A percentile compares a stretch with the other conserved stretches of the same genome.
Conservation (phyloP, 1,140 invertebrate genomes). For the Pseudoatta argentina region DNA sequence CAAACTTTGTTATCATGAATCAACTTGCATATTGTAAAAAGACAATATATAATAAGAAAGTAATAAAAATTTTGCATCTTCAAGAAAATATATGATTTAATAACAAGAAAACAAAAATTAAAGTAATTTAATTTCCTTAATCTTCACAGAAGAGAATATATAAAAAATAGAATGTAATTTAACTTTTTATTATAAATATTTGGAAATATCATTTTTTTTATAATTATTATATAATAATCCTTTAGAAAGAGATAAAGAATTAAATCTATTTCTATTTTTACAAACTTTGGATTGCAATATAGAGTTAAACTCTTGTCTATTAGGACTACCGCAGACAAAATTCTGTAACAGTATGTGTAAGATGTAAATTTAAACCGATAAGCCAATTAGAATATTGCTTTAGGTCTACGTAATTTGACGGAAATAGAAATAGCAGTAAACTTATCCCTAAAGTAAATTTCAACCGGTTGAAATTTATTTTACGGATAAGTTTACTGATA, state of each 20-base stretch:
- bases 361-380: too few relatives aligned
- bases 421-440: too few relatives aligned
- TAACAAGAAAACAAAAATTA: conserved; percentile 13
- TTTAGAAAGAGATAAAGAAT: not conserved
- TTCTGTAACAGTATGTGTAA: too few relatives aligned
- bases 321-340: too few relatives aligned
- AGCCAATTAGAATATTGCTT: too few relatives aligned
- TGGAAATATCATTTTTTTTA: not conserved
- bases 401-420: too few relatives aligned
- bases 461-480: too few relatives aligned
- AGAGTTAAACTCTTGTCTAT: not conserved
- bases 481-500: too few relatives aligned
- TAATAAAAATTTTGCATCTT: conserved; percentile 46
- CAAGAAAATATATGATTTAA: conserved; percentile 43
- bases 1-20: conserved; percentile 10
- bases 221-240: not conserved
- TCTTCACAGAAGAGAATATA: not conserved
- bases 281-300: not conserved
- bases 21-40: conserved; percentile 43
- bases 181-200: not conserved
- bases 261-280: not conserved
- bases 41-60: conserved; percentile 33
- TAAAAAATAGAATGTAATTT: not conserved
- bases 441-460: too few relatives aligned
- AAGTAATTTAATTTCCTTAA: conserved; percentile 29